Percentiles rank a stretch among this genome's conserved stretches.
Evolutionary conservation across 2,797 vertebrate genomes (phyloP).

Genomic region (Chelmon rostratus): DNA sequence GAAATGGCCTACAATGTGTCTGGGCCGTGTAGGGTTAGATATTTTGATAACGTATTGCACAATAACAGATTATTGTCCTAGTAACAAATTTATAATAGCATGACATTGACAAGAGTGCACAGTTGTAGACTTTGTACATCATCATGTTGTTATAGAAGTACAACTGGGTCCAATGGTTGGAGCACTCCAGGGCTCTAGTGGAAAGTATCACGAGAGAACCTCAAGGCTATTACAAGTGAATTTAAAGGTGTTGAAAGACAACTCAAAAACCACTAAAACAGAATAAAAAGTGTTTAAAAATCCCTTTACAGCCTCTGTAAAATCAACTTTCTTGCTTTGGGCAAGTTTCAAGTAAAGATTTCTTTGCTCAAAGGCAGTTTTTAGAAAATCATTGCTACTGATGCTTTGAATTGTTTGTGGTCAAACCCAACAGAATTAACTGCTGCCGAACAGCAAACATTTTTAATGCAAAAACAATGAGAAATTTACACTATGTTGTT

Average conservation of each 20-base stretch:
- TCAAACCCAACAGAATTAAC: background rate
- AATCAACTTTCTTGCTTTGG: background rate
- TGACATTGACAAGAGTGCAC: background rate
- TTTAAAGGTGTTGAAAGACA: background rate
- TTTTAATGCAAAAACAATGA: background rate
- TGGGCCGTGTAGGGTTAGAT: too few relatives aligned
- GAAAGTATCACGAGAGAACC: background rate
- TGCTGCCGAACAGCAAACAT: too few relatives aligned
- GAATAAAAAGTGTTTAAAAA: background rate
- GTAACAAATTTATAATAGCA: background rate
- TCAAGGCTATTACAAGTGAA: background rate
- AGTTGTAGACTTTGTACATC: background rate
- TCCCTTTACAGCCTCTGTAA: background rate
- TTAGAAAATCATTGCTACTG: background rate
- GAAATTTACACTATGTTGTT: background rate
- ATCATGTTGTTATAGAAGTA: background rate
- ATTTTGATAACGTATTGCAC: background rate
- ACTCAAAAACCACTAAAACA: background rate
- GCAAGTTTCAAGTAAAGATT: background rate
- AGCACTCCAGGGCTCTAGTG: background rate
- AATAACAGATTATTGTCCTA: slow-evolving; percentile 1
- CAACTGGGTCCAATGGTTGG: background rate
- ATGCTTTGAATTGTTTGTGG: background rate
- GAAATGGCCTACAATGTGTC: background rate
- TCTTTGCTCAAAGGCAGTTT: background rate